These are phyloP conservation scores for Tortrix viridana DNA, from an alignment of 2,888 invertebrate species.

Conservation along the genomic window DNA sequence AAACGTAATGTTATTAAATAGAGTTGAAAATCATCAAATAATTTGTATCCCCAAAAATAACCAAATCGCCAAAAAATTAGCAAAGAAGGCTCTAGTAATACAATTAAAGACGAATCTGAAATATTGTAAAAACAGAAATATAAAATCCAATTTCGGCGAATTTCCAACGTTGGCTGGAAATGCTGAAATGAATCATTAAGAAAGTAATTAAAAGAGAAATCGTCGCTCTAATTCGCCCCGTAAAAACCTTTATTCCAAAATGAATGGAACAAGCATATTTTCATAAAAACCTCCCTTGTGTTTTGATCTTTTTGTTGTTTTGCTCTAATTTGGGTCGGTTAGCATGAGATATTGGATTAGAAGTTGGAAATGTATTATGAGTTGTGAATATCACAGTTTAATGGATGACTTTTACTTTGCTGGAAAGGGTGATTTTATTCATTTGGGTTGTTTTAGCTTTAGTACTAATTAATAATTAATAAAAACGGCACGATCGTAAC, in stretches of 20 bases:
- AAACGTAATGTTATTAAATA: too few species aligned
- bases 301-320: constrained; percentile 29
- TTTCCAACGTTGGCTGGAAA: constrained; percentile 6
- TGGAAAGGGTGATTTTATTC: neutral
- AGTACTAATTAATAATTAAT: too few species aligned
- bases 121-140: neutral
- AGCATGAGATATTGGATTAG: neutral
- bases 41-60: too few species aligned
- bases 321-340: constrained; percentile 26
- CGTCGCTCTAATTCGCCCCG: constrained; percentile 50
- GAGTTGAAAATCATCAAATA: too few species aligned
- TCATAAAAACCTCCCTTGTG: constrained; percentile 24
- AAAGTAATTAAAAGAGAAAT: constrained; percentile 60
- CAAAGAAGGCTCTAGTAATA: neutral
- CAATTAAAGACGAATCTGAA: neutral
- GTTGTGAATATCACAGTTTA: constrained; percentile 5
- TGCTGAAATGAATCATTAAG: constrained; percentile 56
- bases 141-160: constrained; percentile 2
- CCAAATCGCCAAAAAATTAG: too few species aligned
- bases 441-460: neutral
- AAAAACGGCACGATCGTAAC: too few species aligned
- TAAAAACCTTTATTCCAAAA: constrained; percentile 38
- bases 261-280: constrained; percentile 23
- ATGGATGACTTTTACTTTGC: constrained; percentile 2
- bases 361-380: constrained; percentile 5